These are phyloP conservation scores for Decapterus maruadsi DNA, from an alignment of 2,797 vertebrate species.

Conservation along the genomic window DNA sequence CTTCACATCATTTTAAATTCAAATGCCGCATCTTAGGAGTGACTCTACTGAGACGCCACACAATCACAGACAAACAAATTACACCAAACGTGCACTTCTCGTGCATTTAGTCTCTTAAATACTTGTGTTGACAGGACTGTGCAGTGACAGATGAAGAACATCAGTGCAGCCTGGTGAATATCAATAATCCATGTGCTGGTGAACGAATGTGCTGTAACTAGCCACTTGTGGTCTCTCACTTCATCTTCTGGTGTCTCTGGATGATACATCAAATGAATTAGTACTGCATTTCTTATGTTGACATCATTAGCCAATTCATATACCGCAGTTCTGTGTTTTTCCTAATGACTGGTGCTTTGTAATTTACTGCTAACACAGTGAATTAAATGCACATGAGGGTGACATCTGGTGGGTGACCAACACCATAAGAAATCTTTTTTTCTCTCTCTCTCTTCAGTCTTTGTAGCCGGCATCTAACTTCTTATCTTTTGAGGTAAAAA, in stretches of 20 bases:
- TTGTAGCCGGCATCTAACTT: not conserved
- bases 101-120: too few species aligned
- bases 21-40: not conserved
- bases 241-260: not conserved
- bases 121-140: too few species aligned
- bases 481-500: not conserved
- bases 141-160: not conserved
- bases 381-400: not conserved
- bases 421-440: not conserved
- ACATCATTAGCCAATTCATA: not conserved
- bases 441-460: not conserved
- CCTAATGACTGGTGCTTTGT: constrained; percentile 7
- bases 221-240: not conserved
- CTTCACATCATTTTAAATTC: not conserved
- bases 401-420: constrained; percentile 1
- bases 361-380: not conserved
- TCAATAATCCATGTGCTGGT: constrained; percentile 3
- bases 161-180: not conserved
- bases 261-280: not conserved
- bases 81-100: not conserved
- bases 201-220: not conserved
- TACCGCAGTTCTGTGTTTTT: not conserved
- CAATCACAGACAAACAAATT: not conserved
- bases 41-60: not conserved
- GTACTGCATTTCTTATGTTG: not conserved